Percentiles rank a stretch among this genome's conserved stretches.
These are phyloP conservation scores for Brienomyrus longianalis DNA, from an alignment of 2,113 vertebrate genomes.

Conservation along the genomic window DNA sequence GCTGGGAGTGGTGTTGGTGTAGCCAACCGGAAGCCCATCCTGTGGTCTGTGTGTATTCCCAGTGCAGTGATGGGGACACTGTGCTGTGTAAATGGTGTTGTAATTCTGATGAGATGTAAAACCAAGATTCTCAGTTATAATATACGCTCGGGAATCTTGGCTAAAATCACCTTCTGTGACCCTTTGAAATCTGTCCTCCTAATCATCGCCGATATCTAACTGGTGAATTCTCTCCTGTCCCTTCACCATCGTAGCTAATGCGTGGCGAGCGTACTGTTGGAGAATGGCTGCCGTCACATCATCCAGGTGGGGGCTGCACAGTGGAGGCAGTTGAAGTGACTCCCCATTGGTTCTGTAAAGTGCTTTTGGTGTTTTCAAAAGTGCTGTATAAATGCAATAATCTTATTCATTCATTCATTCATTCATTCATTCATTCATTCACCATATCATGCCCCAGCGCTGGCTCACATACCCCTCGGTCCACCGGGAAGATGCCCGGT, in stretches of 20 bases:
- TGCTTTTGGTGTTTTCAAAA: not conserved
- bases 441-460: not conserved
- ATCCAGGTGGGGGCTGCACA: not conserved
- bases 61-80: not conserved
- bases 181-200: not conserved
- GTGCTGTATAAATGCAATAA: not conserved
- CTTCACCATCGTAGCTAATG: not conserved
- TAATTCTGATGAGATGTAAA: not conserved
- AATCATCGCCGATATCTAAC: not conserved
- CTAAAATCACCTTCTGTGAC: not conserved
- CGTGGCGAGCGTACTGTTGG: not conserved
- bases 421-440: not conserved
- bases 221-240: not conserved
- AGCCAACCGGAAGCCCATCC: not conserved
- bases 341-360: not conserved
- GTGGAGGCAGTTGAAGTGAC: not conserved
- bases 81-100: not conserved
- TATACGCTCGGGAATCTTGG: not conserved
- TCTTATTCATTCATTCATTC: not conserved
- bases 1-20: not conserved
- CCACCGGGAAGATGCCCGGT: not conserved
- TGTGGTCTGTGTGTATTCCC: not conserved
- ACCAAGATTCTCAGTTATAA: not conserved
- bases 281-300: too few relatives aligned
- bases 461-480: not conserved